Conservation (phyloP, 2,113 vertebrate species). For the Zapornia atra region DNA sequence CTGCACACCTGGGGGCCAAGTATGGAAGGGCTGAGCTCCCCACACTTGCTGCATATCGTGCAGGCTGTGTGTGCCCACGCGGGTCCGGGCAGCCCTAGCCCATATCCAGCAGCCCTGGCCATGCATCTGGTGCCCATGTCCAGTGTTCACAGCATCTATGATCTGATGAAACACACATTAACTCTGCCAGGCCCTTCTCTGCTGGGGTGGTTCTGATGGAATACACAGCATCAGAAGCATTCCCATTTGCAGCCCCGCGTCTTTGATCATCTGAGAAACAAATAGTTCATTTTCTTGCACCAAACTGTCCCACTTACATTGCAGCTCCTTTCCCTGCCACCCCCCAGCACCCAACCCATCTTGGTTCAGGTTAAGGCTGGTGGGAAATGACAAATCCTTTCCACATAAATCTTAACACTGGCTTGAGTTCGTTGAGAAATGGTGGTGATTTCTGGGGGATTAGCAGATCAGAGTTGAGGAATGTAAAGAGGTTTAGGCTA, state of each 20-base stretch:
- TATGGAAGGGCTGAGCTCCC: background rate
- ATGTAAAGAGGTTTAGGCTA: conserved; percentile 74
- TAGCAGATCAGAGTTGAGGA: conserved; percentile 72
- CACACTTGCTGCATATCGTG: accelerated
- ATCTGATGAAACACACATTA: background rate
- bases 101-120: accelerated
- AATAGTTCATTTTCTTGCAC: accelerated
- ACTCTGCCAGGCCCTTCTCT: background rate
- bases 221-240: background rate
- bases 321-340: background rate
- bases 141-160: accelerated
- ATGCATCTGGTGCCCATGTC: accelerated
- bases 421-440: conserved; percentile 44
- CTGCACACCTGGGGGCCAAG: background rate
- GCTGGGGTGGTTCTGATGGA: background rate
- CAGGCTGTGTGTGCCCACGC: accelerated
- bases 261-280: background rate
- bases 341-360: background rate
- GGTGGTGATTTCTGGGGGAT: conserved; percentile 67
- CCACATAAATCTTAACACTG: conserved; percentile 57
- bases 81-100: background rate
- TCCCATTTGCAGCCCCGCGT: background rate
- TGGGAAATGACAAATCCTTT: conserved; percentile 74
- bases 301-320: background rate
- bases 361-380: conserved; percentile 58